Base-by-base conservation (phyloP, 2,888 invertebrate species). In the Clepsis dumicolana region DNA sequence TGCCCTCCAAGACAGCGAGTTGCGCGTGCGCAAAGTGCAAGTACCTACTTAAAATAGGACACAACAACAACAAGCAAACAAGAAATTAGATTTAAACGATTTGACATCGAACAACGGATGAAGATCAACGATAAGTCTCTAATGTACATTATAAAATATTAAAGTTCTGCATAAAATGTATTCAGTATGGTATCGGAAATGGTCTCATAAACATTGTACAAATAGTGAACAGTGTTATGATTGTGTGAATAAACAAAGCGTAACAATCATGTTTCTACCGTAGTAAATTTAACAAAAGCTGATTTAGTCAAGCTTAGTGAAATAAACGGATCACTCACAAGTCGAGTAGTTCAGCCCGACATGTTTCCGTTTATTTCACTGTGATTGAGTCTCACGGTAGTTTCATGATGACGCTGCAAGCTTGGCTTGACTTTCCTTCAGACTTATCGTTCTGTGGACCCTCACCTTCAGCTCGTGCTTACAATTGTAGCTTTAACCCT, bases 1-100 rank as follows among this genome's bases (percentile, higher is more conserved):
- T 65, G 57, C 59, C 70, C 63, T 21, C 61, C 44, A 24, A 44
- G 50, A 25, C 57, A 32, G 35, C 27, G 32, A 21, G 21, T 35
- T 35, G 14, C 59, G 50, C 24, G 38, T 8, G 65, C 53, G 52
- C 16, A 25, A 4, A 52, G 12, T n/a, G 29, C 27, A 38, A 12
- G 8, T 57, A 50, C 35, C 16, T 44, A 16, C 44, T 8, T 38
- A 44, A 32, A 60, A 54, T 56, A 56, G 54, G 35, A 48, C 54
- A 18, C n/a, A 48, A 44, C 44, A 24, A 65, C 38, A 29, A 65
- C 44, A 32, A 29, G 27, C 53, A 53, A 61, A 54, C 48, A 61
- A 48, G 27, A 38, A 38, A 41, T 59, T 18, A n/a, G 18, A 18
- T 44, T 44, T 2, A 44, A 44, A 44, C 44, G 0, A 1, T 18